These are phyloP conservation scores for Hyppa rectilinea DNA, from an alignment of 2,888 invertebrate genomes.

Conservation along the genomic window DNA sequence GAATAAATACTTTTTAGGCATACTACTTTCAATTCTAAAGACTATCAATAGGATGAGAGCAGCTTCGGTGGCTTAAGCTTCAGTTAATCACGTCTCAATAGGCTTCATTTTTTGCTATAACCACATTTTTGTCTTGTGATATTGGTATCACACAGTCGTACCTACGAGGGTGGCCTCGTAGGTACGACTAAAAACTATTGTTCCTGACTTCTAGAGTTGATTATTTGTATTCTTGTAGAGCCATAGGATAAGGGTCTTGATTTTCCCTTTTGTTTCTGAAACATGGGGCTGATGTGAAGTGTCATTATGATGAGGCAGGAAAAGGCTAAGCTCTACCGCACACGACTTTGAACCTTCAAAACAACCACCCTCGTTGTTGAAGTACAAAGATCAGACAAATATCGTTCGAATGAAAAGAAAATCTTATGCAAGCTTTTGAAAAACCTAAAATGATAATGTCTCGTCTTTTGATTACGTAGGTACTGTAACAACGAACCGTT, in stretches of 20 bases:
- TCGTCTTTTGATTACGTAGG: too few relatives aligned
- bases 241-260: conserved; percentile 16
- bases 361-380: conserved; percentile 9
- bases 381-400: background rate
- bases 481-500: too few relatives aligned
- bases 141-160: too few relatives aligned
- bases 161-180: too few relatives aligned
- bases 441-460: too few relatives aligned
- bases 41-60: background rate
- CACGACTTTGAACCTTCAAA: conserved; percentile 2
- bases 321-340: conserved; percentile 38
- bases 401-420: background rate
- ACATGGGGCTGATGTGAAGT: conserved; percentile 28
- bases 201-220: background rate
- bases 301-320: conserved; percentile 33
- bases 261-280: conserved; percentile 30
- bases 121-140: background rate
- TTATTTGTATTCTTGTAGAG: conserved; percentile 2
- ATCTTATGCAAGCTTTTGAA: background rate
- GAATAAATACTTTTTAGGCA: background rate
- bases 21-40: conserved; percentile 8
- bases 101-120: background rate
- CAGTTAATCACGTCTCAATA: background rate
- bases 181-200: background rate
- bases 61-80: background rate